phyloP scores from a whole-genome alignment of 2,797 vertebrate species.

The Lacerta agilis region DNA sequence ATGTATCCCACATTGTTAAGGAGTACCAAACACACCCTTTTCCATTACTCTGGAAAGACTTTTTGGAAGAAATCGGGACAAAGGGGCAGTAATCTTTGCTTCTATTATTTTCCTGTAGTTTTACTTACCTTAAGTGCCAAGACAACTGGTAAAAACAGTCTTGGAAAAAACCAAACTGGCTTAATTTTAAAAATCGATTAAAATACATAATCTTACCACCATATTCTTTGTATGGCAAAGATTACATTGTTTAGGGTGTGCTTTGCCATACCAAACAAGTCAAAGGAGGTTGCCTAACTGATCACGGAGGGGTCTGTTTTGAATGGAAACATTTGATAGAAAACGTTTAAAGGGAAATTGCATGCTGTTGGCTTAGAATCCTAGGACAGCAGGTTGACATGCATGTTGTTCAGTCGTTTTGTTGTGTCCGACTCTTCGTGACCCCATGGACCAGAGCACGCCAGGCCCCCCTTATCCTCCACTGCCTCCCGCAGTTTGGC shows the following conservation, averaged over 20 bases:
- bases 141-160: no score
- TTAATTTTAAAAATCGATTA: not conserved
- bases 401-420: no score
- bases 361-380: not conserved
- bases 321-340: not conserved
- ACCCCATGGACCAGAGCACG: no score
- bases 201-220: no score
- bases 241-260: not conserved
- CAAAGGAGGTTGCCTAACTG: not conserved
- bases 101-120: no score
- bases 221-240: not conserved
- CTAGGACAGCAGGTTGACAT: not conserved
- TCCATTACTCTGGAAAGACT: not conserved
- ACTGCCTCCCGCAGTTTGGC: no score
- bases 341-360: not conserved
- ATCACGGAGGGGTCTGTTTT: not conserved
- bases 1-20: not conserved
- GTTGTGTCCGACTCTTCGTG: no score
- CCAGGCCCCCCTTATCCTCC: no score
- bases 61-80: not conserved
- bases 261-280: not conserved
- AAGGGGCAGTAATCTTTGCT: no score
- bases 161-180: not conserved
- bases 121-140: no score
- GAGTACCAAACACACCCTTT: not conserved